phyloP scores from a whole-genome alignment of 2,888 invertebrate species.

The Morinoia aosen region DNA sequence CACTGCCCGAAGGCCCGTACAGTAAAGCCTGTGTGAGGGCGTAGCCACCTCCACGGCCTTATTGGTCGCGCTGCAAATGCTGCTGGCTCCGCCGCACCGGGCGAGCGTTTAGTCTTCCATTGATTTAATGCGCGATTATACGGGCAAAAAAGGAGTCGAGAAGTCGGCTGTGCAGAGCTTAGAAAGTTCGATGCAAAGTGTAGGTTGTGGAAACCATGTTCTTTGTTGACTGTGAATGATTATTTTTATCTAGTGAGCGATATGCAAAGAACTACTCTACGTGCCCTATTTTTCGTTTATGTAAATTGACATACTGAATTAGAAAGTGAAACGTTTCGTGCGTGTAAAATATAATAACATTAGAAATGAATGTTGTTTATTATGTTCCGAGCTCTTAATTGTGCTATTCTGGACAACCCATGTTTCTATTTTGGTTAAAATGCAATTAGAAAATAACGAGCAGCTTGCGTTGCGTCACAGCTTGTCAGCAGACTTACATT shows the following conservation, averaged over 20 bases:
- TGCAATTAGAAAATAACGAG: background rate
- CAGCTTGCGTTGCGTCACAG: background rate
- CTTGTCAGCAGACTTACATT: background rate
- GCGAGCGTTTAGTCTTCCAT: conserved; percentile 2
- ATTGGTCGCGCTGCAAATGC: too few species aligned
- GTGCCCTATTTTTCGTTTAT: too few species aligned
- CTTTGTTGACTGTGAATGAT: background rate
- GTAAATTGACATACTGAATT: too few species aligned
- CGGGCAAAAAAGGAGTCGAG: background rate
- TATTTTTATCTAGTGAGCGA: background rate
- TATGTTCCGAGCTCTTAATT: background rate
- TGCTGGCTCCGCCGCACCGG: background rate
- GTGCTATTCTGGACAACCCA: background rate
- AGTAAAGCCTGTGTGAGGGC: too few species aligned
- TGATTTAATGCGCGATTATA: background rate
- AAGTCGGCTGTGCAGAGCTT: background rate
- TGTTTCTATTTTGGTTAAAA: background rate
- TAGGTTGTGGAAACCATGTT: background rate
- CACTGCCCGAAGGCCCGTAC: background rate
- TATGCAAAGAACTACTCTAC: too few species aligned
- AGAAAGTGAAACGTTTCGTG: too few species aligned
- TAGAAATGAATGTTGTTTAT: background rate
- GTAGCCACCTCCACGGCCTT: too few species aligned
- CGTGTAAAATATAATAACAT: background rate
- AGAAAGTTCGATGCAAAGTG: background rate